phyloP scores from a whole-genome alignment of 2,888 invertebrate species.

The Saturnia japonica region DNA sequence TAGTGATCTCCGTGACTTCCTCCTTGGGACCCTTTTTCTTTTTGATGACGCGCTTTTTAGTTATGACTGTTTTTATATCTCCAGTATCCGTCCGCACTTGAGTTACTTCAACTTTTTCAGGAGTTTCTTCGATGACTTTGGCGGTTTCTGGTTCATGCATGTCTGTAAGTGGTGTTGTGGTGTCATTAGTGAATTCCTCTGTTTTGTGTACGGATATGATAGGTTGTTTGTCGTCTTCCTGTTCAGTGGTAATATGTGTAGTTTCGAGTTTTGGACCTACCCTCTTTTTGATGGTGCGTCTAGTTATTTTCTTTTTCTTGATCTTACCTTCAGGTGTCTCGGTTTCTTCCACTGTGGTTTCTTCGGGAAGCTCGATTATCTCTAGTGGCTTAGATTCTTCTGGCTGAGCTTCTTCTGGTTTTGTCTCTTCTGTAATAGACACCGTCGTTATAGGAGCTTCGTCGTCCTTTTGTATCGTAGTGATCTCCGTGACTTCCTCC shows the following conservation, averaged over 20 bases:
- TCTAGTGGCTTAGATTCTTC: slow-evolving; percentile 30
- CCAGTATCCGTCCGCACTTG: slow-evolving; percentile 39
- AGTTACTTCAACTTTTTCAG: slow-evolving; percentile 20
- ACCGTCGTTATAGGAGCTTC: slow-evolving; percentile 36
- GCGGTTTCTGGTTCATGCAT: slow-evolving; percentile 20
- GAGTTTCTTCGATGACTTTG: slow-evolving; percentile 20
- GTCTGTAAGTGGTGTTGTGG: slow-evolving; percentile 34
- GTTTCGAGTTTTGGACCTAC: neutral
- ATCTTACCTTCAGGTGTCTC: slow-evolving; percentile 44
- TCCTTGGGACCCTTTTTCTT: slow-evolving; percentile 33
- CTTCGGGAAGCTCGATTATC: slow-evolving; percentile 45
- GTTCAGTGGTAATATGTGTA: slow-evolving; percentile 29
- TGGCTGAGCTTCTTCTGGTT: slow-evolving; percentile 20
- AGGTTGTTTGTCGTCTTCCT: slow-evolving; percentile 40
- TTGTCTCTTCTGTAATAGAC: slow-evolving; percentile 20
- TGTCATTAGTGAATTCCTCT: slow-evolving; percentile 40
- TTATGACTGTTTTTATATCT: slow-evolving; percentile 28
- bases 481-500: slow-evolving; percentile 28
- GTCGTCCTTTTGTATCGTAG: slow-evolving; percentile 53
- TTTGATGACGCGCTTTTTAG: slow-evolving; percentile 40
- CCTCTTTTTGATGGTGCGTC: neutral
- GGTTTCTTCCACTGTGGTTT: slow-evolving; percentile 34
- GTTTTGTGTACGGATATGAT: slow-evolving; percentile 58
- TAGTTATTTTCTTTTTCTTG: slow-evolving; percentile 37
- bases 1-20: slow-evolving; percentile 35